Conservation (phyloP, 2,113 vertebrate genomes). For the Rissa tridactyla region DNA sequence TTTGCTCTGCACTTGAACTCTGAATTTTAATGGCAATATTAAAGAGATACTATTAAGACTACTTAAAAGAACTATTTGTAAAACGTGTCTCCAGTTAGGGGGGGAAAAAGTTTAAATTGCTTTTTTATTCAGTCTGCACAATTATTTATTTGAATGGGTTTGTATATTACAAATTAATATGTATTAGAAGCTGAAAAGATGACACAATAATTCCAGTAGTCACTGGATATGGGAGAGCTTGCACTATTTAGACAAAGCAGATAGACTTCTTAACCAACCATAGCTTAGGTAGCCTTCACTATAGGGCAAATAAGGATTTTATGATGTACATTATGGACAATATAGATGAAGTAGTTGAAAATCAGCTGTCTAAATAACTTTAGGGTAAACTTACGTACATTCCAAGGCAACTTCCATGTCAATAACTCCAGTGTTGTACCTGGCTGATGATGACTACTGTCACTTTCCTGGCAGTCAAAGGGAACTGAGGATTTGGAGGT, state of each 20-base stretch:
- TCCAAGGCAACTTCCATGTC: background rate
- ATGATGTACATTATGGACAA: background rate
- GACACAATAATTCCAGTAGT: background rate
- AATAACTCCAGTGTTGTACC: background rate
- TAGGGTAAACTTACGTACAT: background rate
- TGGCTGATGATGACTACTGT: background rate
- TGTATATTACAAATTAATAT: slow-evolving; percentile 65
- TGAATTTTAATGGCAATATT: slow-evolving; percentile 77
- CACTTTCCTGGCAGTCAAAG: background rate
- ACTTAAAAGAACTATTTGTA: slow-evolving; percentile 72
- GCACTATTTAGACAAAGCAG: background rate
- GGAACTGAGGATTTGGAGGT: background rate
- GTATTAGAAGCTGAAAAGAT: slow-evolving; percentile 45
- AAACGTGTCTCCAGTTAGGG: slow-evolving; percentile 44
- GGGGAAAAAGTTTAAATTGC: slow-evolving; percentile 51
- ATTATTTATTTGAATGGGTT: slow-evolving; percentile 70
- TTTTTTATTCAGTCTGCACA: slow-evolving; percentile 68
- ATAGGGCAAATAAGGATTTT: background rate
- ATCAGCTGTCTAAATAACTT: background rate
- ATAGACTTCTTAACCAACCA: background rate
- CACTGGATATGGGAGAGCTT: background rate
- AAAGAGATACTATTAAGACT: slow-evolving; percentile 78
- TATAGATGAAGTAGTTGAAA: background rate
- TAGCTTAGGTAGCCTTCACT: background rate
- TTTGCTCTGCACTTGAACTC: slow-evolving; percentile 75